These are phyloP conservation scores for Hymenopus coronatus DNA, from an alignment of 2,888 invertebrate species.

Conservation along the genomic window DNA sequence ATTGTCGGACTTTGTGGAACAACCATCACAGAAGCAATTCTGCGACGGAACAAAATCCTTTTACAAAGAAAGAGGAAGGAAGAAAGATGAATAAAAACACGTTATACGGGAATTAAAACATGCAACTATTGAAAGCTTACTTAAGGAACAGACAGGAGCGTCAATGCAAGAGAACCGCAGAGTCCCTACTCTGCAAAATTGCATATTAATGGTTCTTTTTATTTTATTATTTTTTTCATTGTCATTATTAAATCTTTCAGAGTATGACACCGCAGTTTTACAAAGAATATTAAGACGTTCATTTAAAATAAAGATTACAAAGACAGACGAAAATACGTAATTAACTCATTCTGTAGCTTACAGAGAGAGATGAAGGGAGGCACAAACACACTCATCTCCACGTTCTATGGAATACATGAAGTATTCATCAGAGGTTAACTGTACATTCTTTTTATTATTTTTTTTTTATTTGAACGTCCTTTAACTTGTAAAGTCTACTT, in stretches of 20 bases:
- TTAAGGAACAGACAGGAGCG: not conserved
- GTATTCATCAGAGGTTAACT: too few relatives aligned
- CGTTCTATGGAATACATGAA: too few relatives aligned
- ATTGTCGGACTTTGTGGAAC: constrained; percentile 21
- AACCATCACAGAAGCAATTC: constrained; percentile 23
- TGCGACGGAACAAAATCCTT: constrained; percentile 21
- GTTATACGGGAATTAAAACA: not conserved
- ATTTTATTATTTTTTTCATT: not conserved
- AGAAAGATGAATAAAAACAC: not conserved
- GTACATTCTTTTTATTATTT: too few relatives aligned
- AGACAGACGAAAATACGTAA: not conserved
- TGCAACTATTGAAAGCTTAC: not conserved
- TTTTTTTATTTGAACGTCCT: too few relatives aligned
- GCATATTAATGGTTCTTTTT: not conserved
- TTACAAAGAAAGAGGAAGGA: not conserved
- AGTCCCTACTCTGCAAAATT: not conserved
- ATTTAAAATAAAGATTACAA: not conserved
- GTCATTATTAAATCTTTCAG: not conserved
- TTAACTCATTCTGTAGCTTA: not conserved
- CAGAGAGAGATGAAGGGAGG: not conserved
- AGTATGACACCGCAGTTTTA: not conserved
- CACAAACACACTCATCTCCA: too few relatives aligned
- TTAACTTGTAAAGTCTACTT: too few relatives aligned
- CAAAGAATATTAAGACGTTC: too few relatives aligned
- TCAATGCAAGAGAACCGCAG: not conserved